Percentiles rank a stretch among this genome's conserved stretches.
These are phyloP conservation scores for Hycleus phaleratus DNA, from an alignment of 1,140 invertebrate species.

Conservation along the genomic window DNA sequence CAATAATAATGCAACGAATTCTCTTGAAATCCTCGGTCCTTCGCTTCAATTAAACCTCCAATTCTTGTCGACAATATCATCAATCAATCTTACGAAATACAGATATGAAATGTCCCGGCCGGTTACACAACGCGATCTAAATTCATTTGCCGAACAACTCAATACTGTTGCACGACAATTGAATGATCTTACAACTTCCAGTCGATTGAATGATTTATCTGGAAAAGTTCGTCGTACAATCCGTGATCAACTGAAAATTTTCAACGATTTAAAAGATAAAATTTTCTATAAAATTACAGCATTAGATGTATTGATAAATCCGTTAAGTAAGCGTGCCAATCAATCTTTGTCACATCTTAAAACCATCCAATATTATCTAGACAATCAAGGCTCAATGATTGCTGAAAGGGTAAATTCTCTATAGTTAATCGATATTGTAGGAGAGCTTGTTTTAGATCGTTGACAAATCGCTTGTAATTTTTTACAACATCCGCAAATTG, in stretches of 20 bases:
- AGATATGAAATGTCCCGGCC: slow-evolving; percentile 53
- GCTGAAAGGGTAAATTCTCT: slow-evolving; percentile 18
- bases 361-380: slow-evolving; percentile 61
- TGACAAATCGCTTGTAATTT: no score
- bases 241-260: slow-evolving; percentile 53
- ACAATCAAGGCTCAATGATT: slow-evolving; percentile 50
- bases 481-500: no score
- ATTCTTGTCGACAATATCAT: slow-evolving; percentile 51
- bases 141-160: slow-evolving; percentile 63
- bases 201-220: slow-evolving; percentile 57
- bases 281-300: slow-evolving; percentile 66
- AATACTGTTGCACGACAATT: slow-evolving; percentile 65
- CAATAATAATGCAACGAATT: slow-evolving; percentile 37
- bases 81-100: slow-evolving; percentile 60
- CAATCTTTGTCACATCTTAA: slow-evolving; percentile 64
- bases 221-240: slow-evolving; percentile 56
- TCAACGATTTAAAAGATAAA: slow-evolving; percentile 60
- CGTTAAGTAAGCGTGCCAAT: slow-evolving; percentile 59
- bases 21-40: slow-evolving; percentile 47
- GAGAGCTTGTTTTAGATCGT: not conserved
- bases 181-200: slow-evolving; percentile 54
- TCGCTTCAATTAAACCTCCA: slow-evolving; percentile 52
- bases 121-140: slow-evolving; percentile 62
- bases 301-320: slow-evolving; percentile 61
- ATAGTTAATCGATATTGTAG: not conserved